Evolutionary conservation across 1,140 invertebrate genomes (phyloP).

Genomic region (Drosophila miranda): DNA sequence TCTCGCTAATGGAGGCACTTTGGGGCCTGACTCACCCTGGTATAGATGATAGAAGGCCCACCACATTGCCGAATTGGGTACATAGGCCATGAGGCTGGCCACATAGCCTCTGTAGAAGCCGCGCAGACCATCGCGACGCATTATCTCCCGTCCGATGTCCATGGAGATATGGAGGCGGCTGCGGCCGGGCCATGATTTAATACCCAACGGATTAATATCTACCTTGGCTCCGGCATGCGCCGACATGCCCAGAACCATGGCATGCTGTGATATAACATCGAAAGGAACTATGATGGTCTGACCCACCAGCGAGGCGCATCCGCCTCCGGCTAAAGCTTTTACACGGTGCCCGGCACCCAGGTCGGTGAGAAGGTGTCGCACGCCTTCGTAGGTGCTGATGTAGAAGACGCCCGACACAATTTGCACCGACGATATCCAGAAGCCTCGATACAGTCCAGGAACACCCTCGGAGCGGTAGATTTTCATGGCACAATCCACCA

Average conservation of each 20-base stretch:
- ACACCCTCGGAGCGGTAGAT: slow-evolving; percentile 95
- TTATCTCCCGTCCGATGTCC: slow-evolving; percentile 89
- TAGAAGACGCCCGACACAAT: slow-evolving; percentile 95
- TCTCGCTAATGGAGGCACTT: background rate
- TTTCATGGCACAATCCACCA: slow-evolving; percentile 95
- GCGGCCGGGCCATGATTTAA: slow-evolving; percentile 85
- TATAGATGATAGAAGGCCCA: slow-evolving; percentile 98
- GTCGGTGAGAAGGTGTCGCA: slow-evolving; percentile 90
- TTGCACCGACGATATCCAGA: slow-evolving; percentile 94
- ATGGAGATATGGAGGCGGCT: slow-evolving; percentile 86
- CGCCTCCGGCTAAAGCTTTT: slow-evolving; percentile 87
- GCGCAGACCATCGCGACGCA: slow-evolving; percentile 89
- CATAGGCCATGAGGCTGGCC: slow-evolving; percentile 95
- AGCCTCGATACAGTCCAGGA: slow-evolving; percentile 95
- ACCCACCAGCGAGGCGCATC: slow-evolving; percentile 94
- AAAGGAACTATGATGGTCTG: slow-evolving; percentile 98
- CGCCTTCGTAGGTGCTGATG: slow-evolving; percentile 97
- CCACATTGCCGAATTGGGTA: slow-evolving; percentile 97
- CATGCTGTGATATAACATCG: slow-evolving; percentile 97
- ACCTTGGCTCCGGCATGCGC: slow-evolving; percentile 83
- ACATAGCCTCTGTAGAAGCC: slow-evolving; percentile 97
- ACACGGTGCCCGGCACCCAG: slow-evolving; percentile 83
- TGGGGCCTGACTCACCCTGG: slow-evolving; percentile 87
- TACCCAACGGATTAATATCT: slow-evolving; percentile 87
- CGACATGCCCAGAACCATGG: slow-evolving; percentile 94